phyloP scores from a whole-genome alignment of 2,888 invertebrate genomes.

The Dorcus parallelipipedus region DNA sequence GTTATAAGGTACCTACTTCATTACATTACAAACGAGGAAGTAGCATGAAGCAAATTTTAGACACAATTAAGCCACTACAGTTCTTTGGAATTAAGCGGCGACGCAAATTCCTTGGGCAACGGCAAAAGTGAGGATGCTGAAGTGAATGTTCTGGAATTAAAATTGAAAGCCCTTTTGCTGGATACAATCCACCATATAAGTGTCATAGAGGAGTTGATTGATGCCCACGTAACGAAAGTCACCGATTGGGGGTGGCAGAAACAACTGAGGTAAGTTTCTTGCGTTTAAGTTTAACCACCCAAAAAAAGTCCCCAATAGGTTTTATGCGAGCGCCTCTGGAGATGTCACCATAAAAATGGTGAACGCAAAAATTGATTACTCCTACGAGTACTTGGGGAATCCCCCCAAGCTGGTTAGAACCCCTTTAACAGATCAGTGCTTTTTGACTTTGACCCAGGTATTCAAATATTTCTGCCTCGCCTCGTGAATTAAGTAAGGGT shows the following conservation, averaged over 20 bases:
- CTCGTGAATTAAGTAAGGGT: neutral
- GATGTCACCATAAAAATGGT: slow-evolving; percentile 82
- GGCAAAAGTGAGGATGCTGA: slow-evolving; percentile 23
- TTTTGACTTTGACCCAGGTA: slow-evolving; percentile 91
- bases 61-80: slow-evolving; percentile 53
- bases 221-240: slow-evolving; percentile 61
- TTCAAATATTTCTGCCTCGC: neutral
- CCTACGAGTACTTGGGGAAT: slow-evolving; percentile 98
- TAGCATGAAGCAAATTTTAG: slow-evolving; percentile 33
- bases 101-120: slow-evolving; percentile 21
- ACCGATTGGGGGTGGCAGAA: slow-evolving; percentile 94
- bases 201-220: slow-evolving; percentile 75
- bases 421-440: slow-evolving; percentile 94
- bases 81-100: slow-evolving; percentile 43
- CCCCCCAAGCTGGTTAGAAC: slow-evolving; percentile 93
- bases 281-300: neutral
- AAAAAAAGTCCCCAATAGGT: neutral
- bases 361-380: slow-evolving; percentile 90
- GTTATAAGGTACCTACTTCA: slow-evolving; percentile 46
- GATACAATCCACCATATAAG: slow-evolving; percentile 90
- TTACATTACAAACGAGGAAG: no score
- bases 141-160: slow-evolving; percentile 56
- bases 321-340: slow-evolving; percentile 41
- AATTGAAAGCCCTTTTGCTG: slow-evolving; percentile 87
- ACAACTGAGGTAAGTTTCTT: slow-evolving; percentile 68